Percentiles rank a stretch among this genome's conserved stretches.
These are phyloP conservation scores for Crypturellus undulatus DNA, from an alignment of 2,113 vertebrate species.

Conservation along the genomic window DNA sequence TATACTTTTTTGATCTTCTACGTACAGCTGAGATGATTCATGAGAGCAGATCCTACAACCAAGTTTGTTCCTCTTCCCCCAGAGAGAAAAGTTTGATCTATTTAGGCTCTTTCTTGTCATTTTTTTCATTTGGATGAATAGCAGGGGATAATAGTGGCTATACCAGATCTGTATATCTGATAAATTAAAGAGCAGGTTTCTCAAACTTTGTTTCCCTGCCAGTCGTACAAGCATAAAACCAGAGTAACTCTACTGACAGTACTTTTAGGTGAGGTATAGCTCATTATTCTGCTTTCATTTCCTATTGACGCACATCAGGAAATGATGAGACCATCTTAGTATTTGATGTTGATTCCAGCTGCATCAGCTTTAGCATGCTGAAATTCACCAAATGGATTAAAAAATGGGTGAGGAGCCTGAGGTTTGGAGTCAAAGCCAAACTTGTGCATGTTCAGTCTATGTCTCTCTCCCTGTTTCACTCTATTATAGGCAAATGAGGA, in stretches of 20 bases:
- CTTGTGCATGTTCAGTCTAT: neutral
- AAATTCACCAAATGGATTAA: neutral
- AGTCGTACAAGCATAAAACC: neutral
- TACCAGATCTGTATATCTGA: neutral
- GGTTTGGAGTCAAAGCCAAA: neutral
- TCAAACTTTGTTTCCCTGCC: neutral
- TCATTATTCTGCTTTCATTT: neutral
- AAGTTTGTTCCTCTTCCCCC: neutral
- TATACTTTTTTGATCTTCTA: neutral
- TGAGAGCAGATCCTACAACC: neutral
- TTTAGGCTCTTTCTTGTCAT: neutral
- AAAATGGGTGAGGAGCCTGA: neutral
- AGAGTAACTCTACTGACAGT: rapidly evolving
- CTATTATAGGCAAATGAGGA: neutral
- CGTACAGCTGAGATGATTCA: neutral
- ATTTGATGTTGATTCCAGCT: neutral
- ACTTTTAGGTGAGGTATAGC: neutral
- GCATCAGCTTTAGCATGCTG: neutral
- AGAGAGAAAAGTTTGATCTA: neutral
- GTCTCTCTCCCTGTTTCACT: no score
- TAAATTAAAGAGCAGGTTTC: neutral
- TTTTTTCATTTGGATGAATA: neutral
- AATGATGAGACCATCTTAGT: neutral
- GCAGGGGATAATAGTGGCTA: neutral
- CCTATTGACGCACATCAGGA: no score